These are phyloP conservation scores for Hemicrepidius hirtus DNA, from an alignment of 2,888 invertebrate species.

Conservation along the genomic window DNA sequence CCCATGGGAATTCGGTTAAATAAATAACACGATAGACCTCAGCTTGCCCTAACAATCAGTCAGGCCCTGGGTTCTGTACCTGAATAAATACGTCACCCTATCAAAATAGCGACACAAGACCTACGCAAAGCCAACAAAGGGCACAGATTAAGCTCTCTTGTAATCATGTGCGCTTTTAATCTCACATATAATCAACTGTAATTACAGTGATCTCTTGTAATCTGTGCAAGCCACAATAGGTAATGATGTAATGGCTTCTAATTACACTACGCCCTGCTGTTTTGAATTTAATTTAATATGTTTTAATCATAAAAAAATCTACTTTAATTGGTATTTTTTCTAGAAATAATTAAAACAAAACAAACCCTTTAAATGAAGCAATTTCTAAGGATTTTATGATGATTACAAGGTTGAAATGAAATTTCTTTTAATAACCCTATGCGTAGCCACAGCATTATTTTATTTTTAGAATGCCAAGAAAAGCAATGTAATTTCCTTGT, in stretches of 20 bases:
- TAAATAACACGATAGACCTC: slow-evolving; percentile 44
- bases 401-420: too few species aligned
- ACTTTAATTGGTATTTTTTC: too few species aligned
- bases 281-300: neutral
- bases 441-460: too few species aligned
- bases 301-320: too few species aligned
- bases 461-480: slow-evolving; percentile 4
- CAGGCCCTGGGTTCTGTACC: slow-evolving; percentile 26
- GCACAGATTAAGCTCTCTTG: slow-evolving; percentile 1
- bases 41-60: slow-evolving; percentile 40
- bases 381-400: too few species aligned
- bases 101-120: slow-evolving; percentile 19
- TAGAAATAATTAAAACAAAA: too few species aligned
- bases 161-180: slow-evolving; percentile 32
- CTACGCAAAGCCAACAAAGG: slow-evolving; percentile 16
- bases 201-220: slow-evolving; percentile 21
- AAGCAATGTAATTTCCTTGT: slow-evolving; percentile 7
- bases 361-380: too few species aligned
- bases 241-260: slow-evolving; percentile 4
- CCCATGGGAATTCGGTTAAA: slow-evolving; percentile 33
- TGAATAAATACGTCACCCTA: slow-evolving; percentile 35
- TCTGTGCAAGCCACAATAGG: slow-evolving; percentile 10
- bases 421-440: too few species aligned
- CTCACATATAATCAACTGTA: slow-evolving; percentile 25
- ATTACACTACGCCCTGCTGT: neutral